A percentile compares a stretch with the other conserved stretches of the same genome.
These are phyloP conservation scores for Yponomeuta evonymella DNA, from an alignment of 2,888 invertebrate genomes.

Conservation along the genomic window DNA sequence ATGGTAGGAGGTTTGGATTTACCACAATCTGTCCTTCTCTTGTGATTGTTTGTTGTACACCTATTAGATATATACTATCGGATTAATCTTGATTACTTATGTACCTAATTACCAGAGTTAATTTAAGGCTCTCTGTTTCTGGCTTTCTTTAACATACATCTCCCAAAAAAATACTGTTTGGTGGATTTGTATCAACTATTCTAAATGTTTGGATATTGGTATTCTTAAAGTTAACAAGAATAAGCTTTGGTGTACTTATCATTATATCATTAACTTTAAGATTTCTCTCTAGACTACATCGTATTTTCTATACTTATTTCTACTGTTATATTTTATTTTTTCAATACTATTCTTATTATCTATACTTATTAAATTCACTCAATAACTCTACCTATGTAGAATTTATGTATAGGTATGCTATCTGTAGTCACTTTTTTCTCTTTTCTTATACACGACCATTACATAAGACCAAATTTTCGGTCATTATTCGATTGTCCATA, in stretches of 20 bases:
- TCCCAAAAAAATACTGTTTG: not conserved
- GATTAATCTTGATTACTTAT: not conserved
- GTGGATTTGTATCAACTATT: not conserved
- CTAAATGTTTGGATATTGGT: not conserved
- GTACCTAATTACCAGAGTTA: slow-evolving; percentile 9
- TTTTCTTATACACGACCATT: too few species aligned
- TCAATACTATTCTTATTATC: too few species aligned
- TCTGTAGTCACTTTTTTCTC: too few species aligned
- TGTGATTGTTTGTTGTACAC: slow-evolving; percentile 16
- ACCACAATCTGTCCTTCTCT: slow-evolving; percentile 33
- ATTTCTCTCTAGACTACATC: too few species aligned
- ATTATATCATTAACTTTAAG: not conserved
- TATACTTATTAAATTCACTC: too few species aligned
- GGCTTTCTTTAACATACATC: not conserved
- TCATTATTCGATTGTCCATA: too few species aligned
- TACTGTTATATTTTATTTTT: too few species aligned
- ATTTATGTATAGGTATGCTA: too few species aligned
- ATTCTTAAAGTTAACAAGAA: too few species aligned
- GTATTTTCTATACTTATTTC: too few species aligned
- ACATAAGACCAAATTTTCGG: too few species aligned
- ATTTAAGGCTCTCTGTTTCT: not conserved
- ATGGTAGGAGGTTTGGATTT: slow-evolving; percentile 71
- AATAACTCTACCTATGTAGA: too few species aligned
- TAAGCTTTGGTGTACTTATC: not conserved
- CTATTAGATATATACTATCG: not conserved